Conservation (phyloP, 2,888 invertebrate species). For the Cryptocephalus moraei region DNA sequence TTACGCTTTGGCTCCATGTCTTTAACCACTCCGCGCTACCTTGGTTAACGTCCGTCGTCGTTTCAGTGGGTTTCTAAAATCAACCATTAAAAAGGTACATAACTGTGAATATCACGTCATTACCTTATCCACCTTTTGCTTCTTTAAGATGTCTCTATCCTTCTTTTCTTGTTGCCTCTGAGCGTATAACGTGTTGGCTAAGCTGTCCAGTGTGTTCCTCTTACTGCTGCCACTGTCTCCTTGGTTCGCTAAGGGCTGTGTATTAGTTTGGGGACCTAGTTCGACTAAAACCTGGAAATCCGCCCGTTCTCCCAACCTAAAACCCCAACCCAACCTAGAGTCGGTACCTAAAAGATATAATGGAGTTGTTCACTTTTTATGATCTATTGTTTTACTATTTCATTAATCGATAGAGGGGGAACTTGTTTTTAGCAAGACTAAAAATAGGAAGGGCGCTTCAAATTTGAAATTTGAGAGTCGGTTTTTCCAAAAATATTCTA, state of each 20-base stretch:
- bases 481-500: too few relatives aligned
- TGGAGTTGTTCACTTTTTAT: too few relatives aligned
- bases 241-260: conserved; percentile 52
- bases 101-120: not conserved
- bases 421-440: too few relatives aligned
- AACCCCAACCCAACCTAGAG: conserved; percentile 69
- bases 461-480: too few relatives aligned
- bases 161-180: conserved; percentile 40
- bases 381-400: too few relatives aligned
- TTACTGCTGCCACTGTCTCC: conserved; percentile 34
- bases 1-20: conserved; percentile 51
- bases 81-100: too few relatives aligned
- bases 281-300: conserved; percentile 71
- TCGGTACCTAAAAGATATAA: conserved; percentile 63
- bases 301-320: conserved; percentile 69
- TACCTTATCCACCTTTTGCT: conserved; percentile 15
- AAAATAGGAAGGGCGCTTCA: too few relatives aligned
- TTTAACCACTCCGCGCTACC: conserved; percentile 46
- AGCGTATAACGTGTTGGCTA: conserved; percentile 28
- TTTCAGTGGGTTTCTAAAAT: too few relatives aligned
- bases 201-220: conserved; percentile 37
- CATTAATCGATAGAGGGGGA: too few relatives aligned
- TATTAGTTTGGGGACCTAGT: conserved; percentile 68
- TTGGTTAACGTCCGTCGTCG: too few relatives aligned
- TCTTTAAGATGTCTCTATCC: conserved; percentile 10